Evolutionary conservation across 2,888 invertebrate genomes (phyloP).

Genomic region (Noctuana brunneofusca): DNA sequence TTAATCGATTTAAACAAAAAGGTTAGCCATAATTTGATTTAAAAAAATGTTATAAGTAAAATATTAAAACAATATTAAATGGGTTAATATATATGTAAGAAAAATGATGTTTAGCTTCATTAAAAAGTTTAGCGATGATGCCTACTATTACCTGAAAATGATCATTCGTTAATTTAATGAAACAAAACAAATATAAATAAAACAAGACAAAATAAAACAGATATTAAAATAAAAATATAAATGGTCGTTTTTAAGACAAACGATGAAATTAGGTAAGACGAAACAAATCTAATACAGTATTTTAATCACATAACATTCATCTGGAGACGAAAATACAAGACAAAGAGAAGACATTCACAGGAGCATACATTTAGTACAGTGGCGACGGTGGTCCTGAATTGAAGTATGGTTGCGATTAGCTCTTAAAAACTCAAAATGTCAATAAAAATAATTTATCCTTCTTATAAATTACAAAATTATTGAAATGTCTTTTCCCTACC

Average conservation of each 20-base stretch:
- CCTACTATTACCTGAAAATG: slow-evolving; percentile 37
- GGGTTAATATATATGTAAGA: slow-evolving; percentile 15
- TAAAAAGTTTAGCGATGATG: slow-evolving; percentile 20
- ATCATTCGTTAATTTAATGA: slow-evolving; percentile 28
- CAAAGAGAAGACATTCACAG: slow-evolving; percentile 38
- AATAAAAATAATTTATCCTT: neutral
- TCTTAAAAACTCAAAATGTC: neutral
- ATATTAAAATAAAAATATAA: slow-evolving; percentile 2
- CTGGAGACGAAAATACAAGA: slow-evolving; percentile 28
- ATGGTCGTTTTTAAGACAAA: slow-evolving; percentile 9
- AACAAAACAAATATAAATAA: slow-evolving; percentile 20
- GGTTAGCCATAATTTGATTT: slow-evolving; percentile 7
- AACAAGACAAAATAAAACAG: slow-evolving; percentile 24
- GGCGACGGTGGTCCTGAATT: slow-evolving; percentile 42
- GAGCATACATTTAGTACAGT: slow-evolving; percentile 41
- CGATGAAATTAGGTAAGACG: slow-evolving; percentile 12
- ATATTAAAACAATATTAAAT: neutral
- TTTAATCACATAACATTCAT: slow-evolving; percentile 36
- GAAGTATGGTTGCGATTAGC: neutral
- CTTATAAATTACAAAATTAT: too few relatives aligned
- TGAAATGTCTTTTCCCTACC: too few relatives aligned
- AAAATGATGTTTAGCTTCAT: slow-evolving; percentile 22
- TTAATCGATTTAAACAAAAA: neutral
- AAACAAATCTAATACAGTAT: slow-evolving; percentile 44
- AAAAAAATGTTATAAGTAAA: slow-evolving; percentile 7